These are phyloP conservation scores for Sterna hirundo DNA, from an alignment of 2,113 vertebrate genomes.

Conservation along the genomic window DNA sequence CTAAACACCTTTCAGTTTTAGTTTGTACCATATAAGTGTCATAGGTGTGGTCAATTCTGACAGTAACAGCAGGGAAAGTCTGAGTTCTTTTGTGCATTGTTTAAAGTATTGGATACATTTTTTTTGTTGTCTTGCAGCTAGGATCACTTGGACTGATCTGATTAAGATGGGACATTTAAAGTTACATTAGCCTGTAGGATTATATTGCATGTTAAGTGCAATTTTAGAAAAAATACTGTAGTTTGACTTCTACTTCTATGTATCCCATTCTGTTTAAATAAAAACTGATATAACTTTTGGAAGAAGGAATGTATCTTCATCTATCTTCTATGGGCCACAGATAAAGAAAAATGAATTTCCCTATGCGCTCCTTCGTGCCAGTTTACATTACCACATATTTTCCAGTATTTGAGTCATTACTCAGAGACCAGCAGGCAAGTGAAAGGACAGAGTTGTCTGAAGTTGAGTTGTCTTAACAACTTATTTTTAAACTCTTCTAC, in stretches of 20 bases:
- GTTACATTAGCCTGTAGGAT: background rate
- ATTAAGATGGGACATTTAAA: background rate
- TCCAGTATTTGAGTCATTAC: background rate
- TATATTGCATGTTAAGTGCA: background rate
- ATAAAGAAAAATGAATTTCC: background rate
- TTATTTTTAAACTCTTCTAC: constrained; percentile 11
- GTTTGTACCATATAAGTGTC: background rate
- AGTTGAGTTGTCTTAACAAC: background rate
- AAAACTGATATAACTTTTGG: background rate
- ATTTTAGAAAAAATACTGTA: background rate
- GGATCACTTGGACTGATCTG: background rate
- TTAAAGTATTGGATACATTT: background rate
- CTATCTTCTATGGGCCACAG: background rate
- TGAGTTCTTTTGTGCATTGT: background rate
- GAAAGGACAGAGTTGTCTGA: background rate
- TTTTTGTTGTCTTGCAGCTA: background rate
- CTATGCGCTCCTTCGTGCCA: background rate
- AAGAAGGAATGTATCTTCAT: background rate
- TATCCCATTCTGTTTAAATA: background rate
- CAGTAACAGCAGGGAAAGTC: background rate
- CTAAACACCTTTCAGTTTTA: background rate
- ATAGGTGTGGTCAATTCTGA: background rate
- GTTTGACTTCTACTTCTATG: background rate
- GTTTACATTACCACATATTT: constrained; percentile 12
- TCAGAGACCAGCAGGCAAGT: background rate